Percentiles rank a stretch among this genome's conserved stretches.
phyloP scores from a whole-genome alignment of 1,140 invertebrate genomes.

The Penaeus japonicus region DNA sequence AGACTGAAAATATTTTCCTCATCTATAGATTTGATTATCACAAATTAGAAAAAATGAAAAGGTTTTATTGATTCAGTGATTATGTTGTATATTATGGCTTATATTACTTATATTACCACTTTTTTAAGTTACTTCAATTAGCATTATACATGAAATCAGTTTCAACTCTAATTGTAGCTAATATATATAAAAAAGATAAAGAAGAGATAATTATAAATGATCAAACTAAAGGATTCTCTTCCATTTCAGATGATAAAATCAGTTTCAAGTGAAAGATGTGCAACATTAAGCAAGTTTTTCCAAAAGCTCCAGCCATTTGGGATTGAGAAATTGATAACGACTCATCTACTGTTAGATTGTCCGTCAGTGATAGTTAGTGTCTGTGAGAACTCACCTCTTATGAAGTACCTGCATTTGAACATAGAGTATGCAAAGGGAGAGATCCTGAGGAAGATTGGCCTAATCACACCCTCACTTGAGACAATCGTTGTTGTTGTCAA shows the following conservation, averaged over 20 bases:
- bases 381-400: slow-evolving; percentile 3
- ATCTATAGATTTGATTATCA: too few relatives aligned
- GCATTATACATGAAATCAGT: too few relatives aligned
- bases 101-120: too few relatives aligned
- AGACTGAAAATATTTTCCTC: too few relatives aligned
- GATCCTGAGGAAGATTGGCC: slow-evolving; percentile 23
- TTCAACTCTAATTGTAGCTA: not conserved
- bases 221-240: not conserved
- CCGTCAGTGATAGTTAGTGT: slow-evolving; percentile 24
- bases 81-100: too few relatives aligned
- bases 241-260: not conserved
- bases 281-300: not conserved
- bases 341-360: slow-evolving; percentile 13
- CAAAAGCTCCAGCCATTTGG: slow-evolving; percentile 28
- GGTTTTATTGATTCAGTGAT: too few relatives aligned
- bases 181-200: not conserved
- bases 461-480: not conserved
- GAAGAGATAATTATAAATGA: not conserved
- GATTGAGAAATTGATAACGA: slow-evolving; percentile 19
- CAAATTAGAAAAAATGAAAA: too few relatives aligned
- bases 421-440: slow-evolving; percentile 32
- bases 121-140: too few relatives aligned
- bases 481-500: slow-evolving; percentile 27
- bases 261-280: not conserved
- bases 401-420: slow-evolving; percentile 29